Evolutionary conservation across 2,888 invertebrate species (phyloP), one percentile per base, ranked within the genome.

Genomic region (Orchesella flavescens): DNA sequence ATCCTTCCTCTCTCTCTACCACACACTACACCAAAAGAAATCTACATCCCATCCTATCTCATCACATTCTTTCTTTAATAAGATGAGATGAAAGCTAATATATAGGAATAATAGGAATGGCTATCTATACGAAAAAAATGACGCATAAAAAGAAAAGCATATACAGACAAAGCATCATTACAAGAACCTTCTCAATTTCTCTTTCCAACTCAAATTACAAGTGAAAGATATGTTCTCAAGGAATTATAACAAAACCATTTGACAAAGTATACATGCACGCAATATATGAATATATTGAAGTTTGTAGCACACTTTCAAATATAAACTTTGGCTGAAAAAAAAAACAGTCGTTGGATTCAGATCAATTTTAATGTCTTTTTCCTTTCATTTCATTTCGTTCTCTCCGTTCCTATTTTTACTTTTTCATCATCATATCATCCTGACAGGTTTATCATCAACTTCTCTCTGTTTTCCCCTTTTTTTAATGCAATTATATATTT

Each of bases 381-480:
- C 49, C 34, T 74, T 24, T 23, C 13, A 44, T 46, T 21, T 63
- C 19, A 23, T 46, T 21, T 63, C 19, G n/a, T 59, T 44, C 53
- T 34, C 69, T 24, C 21, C n/a, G n/a, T 24, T 75, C 44, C 43
- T 17, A 76, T 76, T 69, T 68, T 77, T 46, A 59, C 49, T 59
- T 53, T 34, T 43, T 65, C 43, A 15, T 12, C 65, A 13, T 17
- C 34, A 24, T 24, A 21, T 24, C 68, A 53, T 53, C 59, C 57
- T 80, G 73, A 80, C 73, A 80, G 73, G 80, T 80, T 80, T 80
- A 80, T 80, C 80, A 74, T 73, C 57, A 49, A 9, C 49, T 63
- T 68, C 43, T 73, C 80, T 57, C 10, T 12, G 3, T 68, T 43
- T 68, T 43, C 17, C 21, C 66, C 66, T 1, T 66, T n/a, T 72